Percentiles rank a stretch among this genome's conserved stretches.
Conservation (phyloP, 2,888 invertebrate species). For the Drosophila kanekoi region DNA sequence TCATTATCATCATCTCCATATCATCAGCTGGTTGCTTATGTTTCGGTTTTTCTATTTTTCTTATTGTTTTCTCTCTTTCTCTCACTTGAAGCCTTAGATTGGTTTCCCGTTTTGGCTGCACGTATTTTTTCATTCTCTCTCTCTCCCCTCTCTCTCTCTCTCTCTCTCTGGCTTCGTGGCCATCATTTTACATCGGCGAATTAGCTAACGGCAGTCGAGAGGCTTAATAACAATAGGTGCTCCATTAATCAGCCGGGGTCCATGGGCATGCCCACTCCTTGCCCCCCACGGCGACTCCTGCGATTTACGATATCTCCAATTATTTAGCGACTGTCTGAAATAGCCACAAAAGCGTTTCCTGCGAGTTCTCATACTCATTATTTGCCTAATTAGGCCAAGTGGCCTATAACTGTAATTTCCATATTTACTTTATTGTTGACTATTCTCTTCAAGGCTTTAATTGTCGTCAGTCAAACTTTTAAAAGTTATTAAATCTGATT, state of each 20-base stretch:
- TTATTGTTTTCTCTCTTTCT: constrained; percentile 25
- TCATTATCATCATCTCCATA: constrained; percentile 28
- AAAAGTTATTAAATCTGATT: too few relatives aligned
- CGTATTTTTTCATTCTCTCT: neutral
- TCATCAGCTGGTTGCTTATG: constrained; percentile 11
- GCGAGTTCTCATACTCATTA: neutral
- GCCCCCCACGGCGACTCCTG: neutral
- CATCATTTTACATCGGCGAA: constrained; percentile 30
- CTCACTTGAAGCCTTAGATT: constrained; percentile 38
- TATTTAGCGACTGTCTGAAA: constrained; percentile 13
- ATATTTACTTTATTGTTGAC: neutral
- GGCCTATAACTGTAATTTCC: constrained; percentile 4
- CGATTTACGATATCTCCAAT: constrained; percentile 28
- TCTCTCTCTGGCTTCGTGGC: neutral
- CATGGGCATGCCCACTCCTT: neutral
- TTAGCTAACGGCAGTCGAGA: constrained; percentile 44
- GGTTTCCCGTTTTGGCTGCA: constrained; percentile 27
- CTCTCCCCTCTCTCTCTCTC: too few relatives aligned
- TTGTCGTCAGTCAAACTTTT: too few relatives aligned
- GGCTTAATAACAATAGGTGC: constrained; percentile 51
- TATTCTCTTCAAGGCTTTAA: too few relatives aligned
- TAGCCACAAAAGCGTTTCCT: constrained; percentile 8
- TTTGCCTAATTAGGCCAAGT: constrained; percentile 14
- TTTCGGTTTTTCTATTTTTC: neutral
- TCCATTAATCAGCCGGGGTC: constrained; percentile 45